Percentiles rank a stretch among this genome's conserved stretches.
phyloP scores from a whole-genome alignment of 1,140 invertebrate species.

The Chelonus insularis region DNA sequence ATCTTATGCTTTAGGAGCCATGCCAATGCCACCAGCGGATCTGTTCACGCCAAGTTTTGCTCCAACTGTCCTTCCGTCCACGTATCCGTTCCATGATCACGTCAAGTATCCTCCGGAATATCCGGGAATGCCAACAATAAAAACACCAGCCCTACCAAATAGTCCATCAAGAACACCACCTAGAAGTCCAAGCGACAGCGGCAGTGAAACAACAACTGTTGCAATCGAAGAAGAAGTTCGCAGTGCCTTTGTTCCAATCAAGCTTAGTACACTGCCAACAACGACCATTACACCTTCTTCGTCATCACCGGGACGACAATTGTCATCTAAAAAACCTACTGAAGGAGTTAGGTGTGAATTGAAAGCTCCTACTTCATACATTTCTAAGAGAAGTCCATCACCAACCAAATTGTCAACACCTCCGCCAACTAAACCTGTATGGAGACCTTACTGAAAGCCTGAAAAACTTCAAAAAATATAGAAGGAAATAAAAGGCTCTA shows the following conservation, averaged over 20 bases:
- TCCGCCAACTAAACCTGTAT: conserved; percentile 68
- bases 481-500: background rate
- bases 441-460: conserved; percentile 76
- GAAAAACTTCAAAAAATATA: no score
- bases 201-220: conserved; percentile 45
- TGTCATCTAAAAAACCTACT: conserved; percentile 32
- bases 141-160: conserved; percentile 31
- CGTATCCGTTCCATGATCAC: conserved; percentile 46
- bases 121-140: conserved; percentile 37
- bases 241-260: conserved; percentile 70
- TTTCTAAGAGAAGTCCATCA: conserved; percentile 58
- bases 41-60: conserved; percentile 46
- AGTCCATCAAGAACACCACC: conserved; percentile 45
- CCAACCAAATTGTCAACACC: conserved; percentile 65
- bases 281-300: conserved; percentile 55
- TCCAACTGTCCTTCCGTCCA: conserved; percentile 43
- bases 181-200: conserved; percentile 56
- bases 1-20: conserved; percentile 44
- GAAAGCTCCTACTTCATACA: conserved; percentile 63
- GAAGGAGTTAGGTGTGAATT: conserved; percentile 59
- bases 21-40: conserved; percentile 49
- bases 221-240: conserved; percentile 67
- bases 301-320: conserved; percentile 63
- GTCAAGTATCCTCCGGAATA: conserved; percentile 46
- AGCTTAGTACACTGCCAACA: conserved; percentile 46